Conservation (phyloP, 2,888 invertebrate species). For the Cremastobaeus sp. region DNA sequence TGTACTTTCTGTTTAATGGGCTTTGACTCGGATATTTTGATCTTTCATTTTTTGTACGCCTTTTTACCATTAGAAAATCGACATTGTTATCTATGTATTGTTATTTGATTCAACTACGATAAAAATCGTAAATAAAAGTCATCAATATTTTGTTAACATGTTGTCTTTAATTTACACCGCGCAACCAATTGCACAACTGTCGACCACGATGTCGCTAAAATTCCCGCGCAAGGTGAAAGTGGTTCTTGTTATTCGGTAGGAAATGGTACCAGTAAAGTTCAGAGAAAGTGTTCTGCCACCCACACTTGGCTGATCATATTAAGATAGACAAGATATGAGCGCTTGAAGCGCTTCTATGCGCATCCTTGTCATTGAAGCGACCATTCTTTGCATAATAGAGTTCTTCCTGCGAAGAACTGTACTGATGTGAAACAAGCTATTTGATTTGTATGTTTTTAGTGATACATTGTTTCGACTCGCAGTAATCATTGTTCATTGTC, state of each 20-base stretch:
- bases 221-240: conserved; percentile 52
- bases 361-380: conserved; percentile 22
- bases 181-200: conserved; percentile 21
- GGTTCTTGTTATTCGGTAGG: conserved; percentile 36
- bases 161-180: conserved; percentile 18
- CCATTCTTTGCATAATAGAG: too few relatives aligned
- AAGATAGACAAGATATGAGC: conserved; percentile 1
- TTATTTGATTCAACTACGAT: conserved; percentile 73
- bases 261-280: conserved; percentile 33
- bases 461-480: too few relatives aligned
- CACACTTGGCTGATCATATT: conserved; percentile 40
- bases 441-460: too few relatives aligned
- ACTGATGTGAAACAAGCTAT: too few relatives aligned
- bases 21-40: conserved; percentile 41
- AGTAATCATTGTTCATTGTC: too few relatives aligned
- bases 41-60: conserved; percentile 35
- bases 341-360: conserved; percentile 3
- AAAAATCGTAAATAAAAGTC: conserved; percentile 70
- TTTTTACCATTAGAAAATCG: conserved; percentile 63
- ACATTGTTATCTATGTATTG: conserved; percentile 73
- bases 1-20: conserved; percentile 56
- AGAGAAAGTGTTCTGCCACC: conserved; percentile 59
- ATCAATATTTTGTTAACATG: conserved; percentile 73
- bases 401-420: background rate
- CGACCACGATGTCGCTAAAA: conserved; percentile 31